Evolutionary conservation across 2,888 invertebrate genomes (phyloP).

Genomic region (Dorcus parallelipipedus): DNA sequence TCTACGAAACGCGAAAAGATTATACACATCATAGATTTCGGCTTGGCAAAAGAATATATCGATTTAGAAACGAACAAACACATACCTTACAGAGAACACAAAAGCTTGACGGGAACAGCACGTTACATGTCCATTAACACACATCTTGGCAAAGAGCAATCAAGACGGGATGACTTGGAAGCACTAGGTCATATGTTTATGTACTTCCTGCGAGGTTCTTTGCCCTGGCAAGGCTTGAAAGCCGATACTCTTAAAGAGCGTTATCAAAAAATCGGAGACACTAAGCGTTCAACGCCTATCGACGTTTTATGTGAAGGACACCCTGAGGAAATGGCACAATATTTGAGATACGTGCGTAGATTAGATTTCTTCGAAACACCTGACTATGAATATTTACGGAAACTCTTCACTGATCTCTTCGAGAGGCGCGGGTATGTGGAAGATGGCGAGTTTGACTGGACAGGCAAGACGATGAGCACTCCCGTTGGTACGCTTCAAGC

Average conservation of each 20-base stretch:
- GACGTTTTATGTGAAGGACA: slow-evolving; percentile 86
- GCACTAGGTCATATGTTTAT: slow-evolving; percentile 99
- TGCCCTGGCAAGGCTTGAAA: slow-evolving; percentile 99
- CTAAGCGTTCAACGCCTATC: slow-evolving; percentile 96
- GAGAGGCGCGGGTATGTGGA: slow-evolving; percentile 82
- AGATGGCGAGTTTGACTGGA: slow-evolving; percentile 95
- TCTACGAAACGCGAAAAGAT: slow-evolving; percentile 97
- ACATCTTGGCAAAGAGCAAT: slow-evolving; percentile 99
- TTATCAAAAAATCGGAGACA: slow-evolving; percentile 99
- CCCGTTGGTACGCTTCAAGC: slow-evolving; percentile 91
- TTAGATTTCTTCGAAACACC: slow-evolving; percentile 99
- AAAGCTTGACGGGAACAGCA: slow-evolving; percentile 99
- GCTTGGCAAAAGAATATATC: slow-evolving; percentile 99
- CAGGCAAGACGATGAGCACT: slow-evolving; percentile 78
- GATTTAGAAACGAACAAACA: slow-evolving; percentile 99
- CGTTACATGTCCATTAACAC: slow-evolving; percentile 99
- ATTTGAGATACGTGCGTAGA: slow-evolving; percentile 92
- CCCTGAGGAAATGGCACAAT: slow-evolving; percentile 96
- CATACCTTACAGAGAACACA: slow-evolving; percentile 99
- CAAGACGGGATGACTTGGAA: slow-evolving; percentile 97
- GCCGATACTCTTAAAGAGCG: slow-evolving; percentile 99
- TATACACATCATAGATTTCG: slow-evolving; percentile 99
- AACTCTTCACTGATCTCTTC: slow-evolving; percentile 90
- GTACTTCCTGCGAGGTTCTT: slow-evolving; percentile 99
- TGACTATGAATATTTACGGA: slow-evolving; percentile 97